Conservation (phyloP, 2,888 invertebrate genomes). For the Pedicia rivosa region DNA sequence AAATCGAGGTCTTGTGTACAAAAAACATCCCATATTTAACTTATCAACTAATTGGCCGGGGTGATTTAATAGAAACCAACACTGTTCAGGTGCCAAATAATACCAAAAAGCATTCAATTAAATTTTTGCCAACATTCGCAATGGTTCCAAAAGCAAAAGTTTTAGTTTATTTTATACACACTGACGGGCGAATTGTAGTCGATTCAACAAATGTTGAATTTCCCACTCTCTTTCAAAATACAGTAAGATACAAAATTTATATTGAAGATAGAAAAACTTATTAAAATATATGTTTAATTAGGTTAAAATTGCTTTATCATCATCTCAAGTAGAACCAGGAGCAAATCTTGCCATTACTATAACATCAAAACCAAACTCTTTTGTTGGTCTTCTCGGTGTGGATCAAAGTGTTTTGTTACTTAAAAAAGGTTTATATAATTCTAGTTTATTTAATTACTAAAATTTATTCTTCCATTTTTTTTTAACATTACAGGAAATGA, state of each 20-base stretch:
- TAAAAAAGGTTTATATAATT: too few relatives aligned
- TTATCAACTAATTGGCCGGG: conserved; percentile 67
- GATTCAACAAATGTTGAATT: conserved; percentile 55
- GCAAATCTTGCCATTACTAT: conserved; percentile 61
- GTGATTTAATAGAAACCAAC: conserved; percentile 63
- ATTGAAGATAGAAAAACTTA: too few relatives aligned
- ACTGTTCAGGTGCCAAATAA: conserved; percentile 41
- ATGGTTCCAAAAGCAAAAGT: conserved; percentile 75
- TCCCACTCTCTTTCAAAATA: conserved; percentile 62
- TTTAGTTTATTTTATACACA: conserved; percentile 55
- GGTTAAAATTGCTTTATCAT: conserved; percentile 48
- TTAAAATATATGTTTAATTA: too few relatives aligned
- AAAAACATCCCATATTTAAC: conserved; percentile 55
- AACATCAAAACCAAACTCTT: conserved; percentile 68
- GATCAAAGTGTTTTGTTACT: conserved; percentile 68
- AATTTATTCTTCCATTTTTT: too few relatives aligned
- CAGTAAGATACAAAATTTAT: too few relatives aligned
- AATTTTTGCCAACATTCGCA: conserved; percentile 56
- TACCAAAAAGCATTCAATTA: conserved; percentile 37
- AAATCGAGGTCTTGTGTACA: conserved; percentile 58
- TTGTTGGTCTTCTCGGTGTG: conserved; percentile 73
- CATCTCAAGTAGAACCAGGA: conserved; percentile 55
- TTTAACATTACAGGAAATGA: too few relatives aligned
- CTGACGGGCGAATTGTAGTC: conserved; percentile 61
- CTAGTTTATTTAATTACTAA: too few relatives aligned